Base-by-base conservation (phyloP, 1,140 invertebrate genomes). In the Saccostrea glomerata region DNA sequence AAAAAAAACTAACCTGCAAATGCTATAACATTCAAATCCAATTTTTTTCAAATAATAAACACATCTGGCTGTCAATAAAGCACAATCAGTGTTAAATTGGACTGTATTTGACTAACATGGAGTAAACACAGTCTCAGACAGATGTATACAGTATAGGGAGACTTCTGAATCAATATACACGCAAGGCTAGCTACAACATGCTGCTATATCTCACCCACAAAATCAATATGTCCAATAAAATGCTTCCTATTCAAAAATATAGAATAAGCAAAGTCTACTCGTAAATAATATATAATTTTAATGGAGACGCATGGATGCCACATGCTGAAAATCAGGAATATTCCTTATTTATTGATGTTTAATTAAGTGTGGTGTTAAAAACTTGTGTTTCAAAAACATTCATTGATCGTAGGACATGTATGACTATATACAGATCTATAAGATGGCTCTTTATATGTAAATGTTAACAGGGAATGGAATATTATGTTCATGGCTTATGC, bases 161-260 rank as follows among this genome's bases (percentile, higher is more conserved):
- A 25, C 70, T 30, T 77, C 70, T 9, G 23, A 77, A 77, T 77
- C 70, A 77, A 77, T 77, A 66, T 47, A 63, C 11, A 36, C 11
- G 15, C 70, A 12, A 30, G 70, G 25, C 70, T 25, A 77, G 70
- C 25, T 77, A 77, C 70, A 30, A 36, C 70, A 77, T 25, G 30
- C 70, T 15, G 20, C 70, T 77, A 77, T 77, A 77, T 77, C 70
- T 30, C 30, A 25, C 70, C 60, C 15, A 17, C 11, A 36, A 77
- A 77, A 77, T 77, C 70, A 77, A 77, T 77, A 77, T 25, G 13
- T 15, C 70, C 70, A 77, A 77, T 77, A 77, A 77, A 77, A 25
- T 36, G 70, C 70, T 77, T 77, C 70, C 70, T 36, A 77, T 77
- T 66, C 23, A 66, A 23, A 66, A 66, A 66, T 12, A 77, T 77